Base-by-base conservation (phyloP, 2,113 vertebrate species). In the Heterotilapia buettikoferi region DNA sequence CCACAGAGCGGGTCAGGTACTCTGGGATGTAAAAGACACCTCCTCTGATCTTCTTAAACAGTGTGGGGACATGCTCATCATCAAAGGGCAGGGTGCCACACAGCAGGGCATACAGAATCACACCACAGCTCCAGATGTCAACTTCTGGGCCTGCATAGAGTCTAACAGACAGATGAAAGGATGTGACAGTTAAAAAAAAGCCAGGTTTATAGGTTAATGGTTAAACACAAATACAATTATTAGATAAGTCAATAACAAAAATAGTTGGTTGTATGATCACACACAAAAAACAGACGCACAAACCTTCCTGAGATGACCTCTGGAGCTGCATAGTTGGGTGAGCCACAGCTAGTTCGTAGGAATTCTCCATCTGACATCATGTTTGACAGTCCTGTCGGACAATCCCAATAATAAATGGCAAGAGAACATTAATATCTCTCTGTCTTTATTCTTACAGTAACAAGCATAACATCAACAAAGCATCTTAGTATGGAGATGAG, bases 281-380 rank as follows among this genome's bases (percentile, higher is more conserved):
- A 80, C 71, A 0, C 43, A 47, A 88, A 95, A 89, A 92, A 99
- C 98, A 38, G 9, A 33, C 0, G 86, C 26, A 88, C 96, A 90
- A 92, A 99, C 99, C 99, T 98, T 96, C 99, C 99, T 83, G 99
- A 99, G 95, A 99, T 99, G 92, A 99, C 99, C 96, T 99, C 99
- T 52, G 98, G 99, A 82, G 99, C 99, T 66, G 99, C 99, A 9
- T 99, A 99, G 94, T 99, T 99, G 45, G 99, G 99, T 38, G 98
- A 99, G 6, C 99, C 99, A 81, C 99, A 99, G 93, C 99, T 99
- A 26, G 99, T 99, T 88, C 98, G 96, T 3, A 99, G 96, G 90
- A 99, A 99, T 93, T 99, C 99, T 1, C 99, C 99, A 84, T 99
- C 99, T 86, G 98, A 99, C 99, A 99, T 99, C 99, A 99, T 99